phyloP scores from a whole-genome alignment of 2,113 vertebrate species.

The Ranitomeya variabilis region DNA sequence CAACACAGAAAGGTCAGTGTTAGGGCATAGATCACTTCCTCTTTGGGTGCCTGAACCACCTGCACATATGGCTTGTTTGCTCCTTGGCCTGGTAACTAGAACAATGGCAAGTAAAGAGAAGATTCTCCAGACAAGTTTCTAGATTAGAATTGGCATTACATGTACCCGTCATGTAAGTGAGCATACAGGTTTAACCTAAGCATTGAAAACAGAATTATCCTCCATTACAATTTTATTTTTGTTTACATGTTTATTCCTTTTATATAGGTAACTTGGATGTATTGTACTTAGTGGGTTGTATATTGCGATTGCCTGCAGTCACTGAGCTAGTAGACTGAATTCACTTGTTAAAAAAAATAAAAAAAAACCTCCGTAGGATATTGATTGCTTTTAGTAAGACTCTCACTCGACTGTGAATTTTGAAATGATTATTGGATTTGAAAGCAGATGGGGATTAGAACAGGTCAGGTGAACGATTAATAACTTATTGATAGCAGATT shows the following conservation, averaged over 20 bases:
- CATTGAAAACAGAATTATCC: not conserved
- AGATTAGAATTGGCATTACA: not conserved
- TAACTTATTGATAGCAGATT: slow-evolving; percentile 78
- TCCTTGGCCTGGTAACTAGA: not conserved
- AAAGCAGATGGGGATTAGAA: slow-evolving; percentile 69
- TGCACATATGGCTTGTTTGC: too few species aligned
- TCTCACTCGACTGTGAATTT: slow-evolving; percentile 73
- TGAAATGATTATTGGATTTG: slow-evolving; percentile 78
- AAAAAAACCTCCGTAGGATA: slow-evolving; percentile 71
- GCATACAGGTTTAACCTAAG: not conserved
- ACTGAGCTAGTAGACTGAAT: slow-evolving; percentile 50
- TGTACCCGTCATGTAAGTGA: not conserved
- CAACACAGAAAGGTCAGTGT: too few species aligned
- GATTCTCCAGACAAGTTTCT: not conserved
- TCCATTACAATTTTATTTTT: not conserved
- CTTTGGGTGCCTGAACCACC: too few species aligned
- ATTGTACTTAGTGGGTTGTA: slow-evolving; percentile 25
- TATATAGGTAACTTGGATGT: not conserved
- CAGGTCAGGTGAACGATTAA: slow-evolving; percentile 71
- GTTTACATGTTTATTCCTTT: not conserved
- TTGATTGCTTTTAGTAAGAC: slow-evolving; percentile 73
- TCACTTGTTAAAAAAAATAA: slow-evolving; percentile 61
- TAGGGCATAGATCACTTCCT: too few species aligned
- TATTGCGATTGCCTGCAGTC: slow-evolving; percentile 43
- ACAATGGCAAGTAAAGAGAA: not conserved